Conservation (phyloP, 2,888 invertebrate species). For the Hyposoter didymator region DNA sequence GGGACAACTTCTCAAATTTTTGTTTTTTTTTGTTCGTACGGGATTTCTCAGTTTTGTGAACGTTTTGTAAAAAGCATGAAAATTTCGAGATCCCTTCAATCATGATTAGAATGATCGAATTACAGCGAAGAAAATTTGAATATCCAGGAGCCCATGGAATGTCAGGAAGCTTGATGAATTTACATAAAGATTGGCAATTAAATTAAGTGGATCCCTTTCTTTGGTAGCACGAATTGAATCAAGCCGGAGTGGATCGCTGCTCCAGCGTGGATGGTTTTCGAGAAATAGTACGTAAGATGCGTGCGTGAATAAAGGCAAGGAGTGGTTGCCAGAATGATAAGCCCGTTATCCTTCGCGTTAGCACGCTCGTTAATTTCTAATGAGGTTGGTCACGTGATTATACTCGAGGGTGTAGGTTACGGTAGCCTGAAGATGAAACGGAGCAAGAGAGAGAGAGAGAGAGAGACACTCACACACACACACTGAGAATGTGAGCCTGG, state of each 20-base stretch:
- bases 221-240: neutral
- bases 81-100: neutral
- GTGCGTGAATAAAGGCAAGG: constrained; percentile 30
- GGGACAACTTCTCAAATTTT: neutral
- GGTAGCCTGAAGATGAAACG: constrained; percentile 38
- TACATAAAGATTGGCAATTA: neutral
- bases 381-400: constrained; percentile 70
- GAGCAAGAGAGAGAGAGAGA: neutral
- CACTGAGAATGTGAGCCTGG: neutral
- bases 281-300: constrained; percentile 24
- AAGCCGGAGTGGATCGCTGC: neutral
- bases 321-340: constrained; percentile 56
- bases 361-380: constrained; percentile 70
- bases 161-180: neutral
- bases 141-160: neutral
- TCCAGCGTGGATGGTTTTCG: constrained; percentile 26
- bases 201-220: constrained; percentile 6
- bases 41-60: neutral
- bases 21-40: neutral
- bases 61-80: neutral
- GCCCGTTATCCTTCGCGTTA: constrained; percentile 67
- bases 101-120: neutral
- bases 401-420: constrained; percentile 28
- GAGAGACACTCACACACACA: neutral
- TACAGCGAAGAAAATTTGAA: neutral